Evolutionary conservation across 2,113 vertebrate species (phyloP).

Genomic region (Phyllostomus hastatus): DNA sequence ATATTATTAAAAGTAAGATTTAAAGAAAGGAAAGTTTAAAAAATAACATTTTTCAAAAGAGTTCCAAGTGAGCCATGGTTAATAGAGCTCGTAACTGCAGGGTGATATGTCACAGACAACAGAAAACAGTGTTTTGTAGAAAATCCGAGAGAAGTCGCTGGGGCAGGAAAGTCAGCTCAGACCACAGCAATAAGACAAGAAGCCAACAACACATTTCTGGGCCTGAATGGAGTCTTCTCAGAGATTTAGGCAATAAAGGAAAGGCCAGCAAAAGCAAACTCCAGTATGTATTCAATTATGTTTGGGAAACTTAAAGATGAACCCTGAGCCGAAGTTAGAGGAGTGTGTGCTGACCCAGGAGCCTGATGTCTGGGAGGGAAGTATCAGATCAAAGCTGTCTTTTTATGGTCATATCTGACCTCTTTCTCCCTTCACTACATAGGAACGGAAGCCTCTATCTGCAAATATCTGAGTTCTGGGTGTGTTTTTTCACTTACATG

Average conservation of each 20-base stretch:
- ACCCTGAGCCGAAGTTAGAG: neutral
- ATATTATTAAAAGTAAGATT: neutral
- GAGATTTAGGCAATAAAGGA: neutral
- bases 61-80: neutral
- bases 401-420: neutral
- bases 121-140: neutral
- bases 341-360: neutral
- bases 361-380: neutral
- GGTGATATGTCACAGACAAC: neutral
- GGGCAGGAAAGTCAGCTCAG: neutral
- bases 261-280: neutral
- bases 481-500: neutral
- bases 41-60: neutral
- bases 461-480: neutral
- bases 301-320: neutral
- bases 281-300: neutral
- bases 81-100: neutral
- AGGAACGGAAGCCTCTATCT: neutral
- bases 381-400: neutral
- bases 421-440: fast-evolving
- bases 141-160: neutral
- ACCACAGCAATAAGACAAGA: neutral
- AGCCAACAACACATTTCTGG: neutral
- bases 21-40: neutral
- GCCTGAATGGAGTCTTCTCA: neutral